These are phyloP conservation scores for Thryonomys swinderianus DNA, from an alignment of 2,113 vertebrate species.

Conservation along the genomic window DNA sequence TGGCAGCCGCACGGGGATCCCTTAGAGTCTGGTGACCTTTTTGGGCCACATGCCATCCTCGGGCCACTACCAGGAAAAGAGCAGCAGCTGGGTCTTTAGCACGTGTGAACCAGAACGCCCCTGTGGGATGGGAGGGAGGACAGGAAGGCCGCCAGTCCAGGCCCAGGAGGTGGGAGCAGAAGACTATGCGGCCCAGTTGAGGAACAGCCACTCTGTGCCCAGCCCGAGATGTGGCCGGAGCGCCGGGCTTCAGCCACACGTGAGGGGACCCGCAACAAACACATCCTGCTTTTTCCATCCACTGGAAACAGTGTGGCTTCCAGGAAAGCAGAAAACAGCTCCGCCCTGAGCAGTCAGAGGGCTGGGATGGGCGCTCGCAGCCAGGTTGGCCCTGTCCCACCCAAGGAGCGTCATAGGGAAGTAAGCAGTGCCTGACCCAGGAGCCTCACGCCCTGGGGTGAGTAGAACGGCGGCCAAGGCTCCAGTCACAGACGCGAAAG, in stretches of 20 bases:
- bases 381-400: neutral
- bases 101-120: neutral
- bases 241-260: neutral
- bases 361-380: neutral
- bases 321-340: neutral
- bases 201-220: neutral
- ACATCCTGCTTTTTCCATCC: neutral
- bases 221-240: neutral
- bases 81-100: neutral
- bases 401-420: neutral
- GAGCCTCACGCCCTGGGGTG: neutral
- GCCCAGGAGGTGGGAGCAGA: neutral
- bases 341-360: neutral
- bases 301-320: neutral
- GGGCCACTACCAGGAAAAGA: neutral
- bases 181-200: neutral
- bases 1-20: neutral
- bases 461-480: neutral
- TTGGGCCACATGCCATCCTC: neutral
- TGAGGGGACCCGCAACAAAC: neutral
- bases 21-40: neutral
- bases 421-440: neutral
- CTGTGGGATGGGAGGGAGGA: too few species aligned
- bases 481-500: neutral
- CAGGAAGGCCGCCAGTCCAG: neutral